phyloP scores from a whole-genome alignment of 2,113 vertebrate species.

The Syngnathoides biaculeatus region DNA sequence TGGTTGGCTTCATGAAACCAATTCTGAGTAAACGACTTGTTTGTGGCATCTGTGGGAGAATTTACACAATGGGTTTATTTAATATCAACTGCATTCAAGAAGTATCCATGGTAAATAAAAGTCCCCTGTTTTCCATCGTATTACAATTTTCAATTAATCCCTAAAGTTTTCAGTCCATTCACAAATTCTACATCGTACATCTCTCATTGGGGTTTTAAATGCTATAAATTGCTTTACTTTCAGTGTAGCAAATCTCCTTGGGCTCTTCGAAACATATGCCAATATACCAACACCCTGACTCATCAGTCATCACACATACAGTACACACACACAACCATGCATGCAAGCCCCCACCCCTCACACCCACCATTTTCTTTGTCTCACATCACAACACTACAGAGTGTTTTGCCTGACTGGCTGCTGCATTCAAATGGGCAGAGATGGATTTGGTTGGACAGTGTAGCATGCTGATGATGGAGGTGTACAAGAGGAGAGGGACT shows the following conservation, averaged over 20 bases:
- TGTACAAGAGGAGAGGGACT: slow-evolving; percentile 5
- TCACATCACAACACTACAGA: slow-evolving; percentile 41
- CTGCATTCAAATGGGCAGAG: slow-evolving; percentile 76
- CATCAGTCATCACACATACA: slow-evolving; percentile 43
- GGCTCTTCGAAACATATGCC: slow-evolving; percentile 14
- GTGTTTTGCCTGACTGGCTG: slow-evolving; percentile 42
- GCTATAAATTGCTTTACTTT: slow-evolving; percentile 11
- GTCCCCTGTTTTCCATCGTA: neutral
- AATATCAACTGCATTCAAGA: too few relatives aligned
- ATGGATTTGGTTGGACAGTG: slow-evolving; percentile 53
- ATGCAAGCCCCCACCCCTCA: slow-evolving; percentile 25
- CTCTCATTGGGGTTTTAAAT: neutral
- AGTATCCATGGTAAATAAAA: neutral
- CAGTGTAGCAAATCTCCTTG: slow-evolving; percentile 9
- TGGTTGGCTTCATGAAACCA: too few relatives aligned
- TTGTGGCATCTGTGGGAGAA: too few relatives aligned
- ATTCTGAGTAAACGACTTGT: too few relatives aligned
- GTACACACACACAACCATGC: slow-evolving; percentile 13
- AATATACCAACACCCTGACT: slow-evolving; percentile 46
- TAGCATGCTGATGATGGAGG: slow-evolving; percentile 32
- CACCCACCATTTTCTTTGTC: slow-evolving; percentile 43
- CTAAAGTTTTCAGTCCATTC: neutral
- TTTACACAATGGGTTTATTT: too few relatives aligned
- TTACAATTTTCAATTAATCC: slow-evolving; percentile 2
- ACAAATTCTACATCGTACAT: neutral